Percentiles rank a stretch among this genome's conserved stretches.
Conservation (phyloP, 1,140 invertebrate genomes). For the Hycleus phaleratus region DNA sequence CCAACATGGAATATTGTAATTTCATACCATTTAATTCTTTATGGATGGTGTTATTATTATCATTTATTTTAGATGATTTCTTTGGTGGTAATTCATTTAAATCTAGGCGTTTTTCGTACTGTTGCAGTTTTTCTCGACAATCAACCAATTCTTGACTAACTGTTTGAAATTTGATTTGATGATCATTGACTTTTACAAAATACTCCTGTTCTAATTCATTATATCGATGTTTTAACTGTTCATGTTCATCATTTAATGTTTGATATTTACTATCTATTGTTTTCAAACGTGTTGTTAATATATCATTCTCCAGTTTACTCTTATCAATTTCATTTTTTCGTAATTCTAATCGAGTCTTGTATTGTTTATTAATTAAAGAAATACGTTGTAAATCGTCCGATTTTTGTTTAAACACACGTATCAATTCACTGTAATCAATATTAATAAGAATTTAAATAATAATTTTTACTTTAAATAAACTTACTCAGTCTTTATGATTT, state of each 20-base stretch:
- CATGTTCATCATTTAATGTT: background rate
- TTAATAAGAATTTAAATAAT: background rate
- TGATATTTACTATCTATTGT: background rate
- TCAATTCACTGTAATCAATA: conserved; percentile 1
- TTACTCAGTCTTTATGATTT: conserved; percentile 15
- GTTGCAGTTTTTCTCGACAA: background rate
- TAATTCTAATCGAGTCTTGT: conserved; percentile 5
- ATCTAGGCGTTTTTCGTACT: background rate
- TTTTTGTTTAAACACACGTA: conserved; percentile 1
- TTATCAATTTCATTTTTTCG: conserved; percentile 7
- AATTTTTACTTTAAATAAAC: conserved; percentile 2
- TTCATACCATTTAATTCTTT: background rate
- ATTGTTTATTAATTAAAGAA: background rate
- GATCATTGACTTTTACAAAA: background rate
- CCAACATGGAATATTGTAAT: background rate
- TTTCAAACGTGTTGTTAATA: background rate
- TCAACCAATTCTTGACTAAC: conserved; percentile 5
- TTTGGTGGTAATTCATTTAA: background rate
- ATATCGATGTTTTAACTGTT: background rate
- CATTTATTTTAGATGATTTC: background rate
- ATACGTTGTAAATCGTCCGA: background rate
- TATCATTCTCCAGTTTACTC: conserved; percentile 5
- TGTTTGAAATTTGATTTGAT: conserved; percentile 5
- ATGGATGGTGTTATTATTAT: background rate
- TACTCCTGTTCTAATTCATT: conserved; percentile 2